These are phyloP conservation scores for Pelusios castaneus DNA, from an alignment of 2,113 vertebrate species.

Conservation along the genomic window DNA sequence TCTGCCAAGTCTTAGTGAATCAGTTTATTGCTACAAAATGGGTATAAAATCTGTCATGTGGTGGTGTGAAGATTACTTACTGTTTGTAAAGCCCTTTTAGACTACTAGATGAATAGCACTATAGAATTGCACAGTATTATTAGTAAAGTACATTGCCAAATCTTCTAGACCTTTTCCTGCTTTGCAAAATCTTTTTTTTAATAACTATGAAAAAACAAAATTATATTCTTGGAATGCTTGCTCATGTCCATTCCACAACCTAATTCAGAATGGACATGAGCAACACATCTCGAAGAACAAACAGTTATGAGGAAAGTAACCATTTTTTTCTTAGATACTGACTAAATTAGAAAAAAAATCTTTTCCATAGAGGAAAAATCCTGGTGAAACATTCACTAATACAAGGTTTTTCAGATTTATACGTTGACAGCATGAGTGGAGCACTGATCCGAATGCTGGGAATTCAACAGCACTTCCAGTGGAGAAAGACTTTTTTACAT, in stretches of 20 bases:
- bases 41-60: constrained; percentile 5
- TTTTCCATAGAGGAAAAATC: not conserved
- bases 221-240: not conserved
- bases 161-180: constrained; percentile 4
- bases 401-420: constrained; percentile 6
- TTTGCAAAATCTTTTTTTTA: constrained; percentile 25
- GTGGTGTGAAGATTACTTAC: not conserved
- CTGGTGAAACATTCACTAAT: not conserved
- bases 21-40: constrained; percentile 16
- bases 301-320: too few species aligned
- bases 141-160: constrained; percentile 13
- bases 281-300: too few species aligned
- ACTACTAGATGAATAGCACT: constrained; percentile 21
- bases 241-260: too few species aligned
- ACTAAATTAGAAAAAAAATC: constrained; percentile 3
- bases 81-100: constrained; percentile 30
- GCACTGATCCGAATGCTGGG: not conserved
- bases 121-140: constrained; percentile 7
- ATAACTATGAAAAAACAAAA: not conserved
- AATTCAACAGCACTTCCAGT: rapidly evolving
- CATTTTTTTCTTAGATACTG: not conserved
- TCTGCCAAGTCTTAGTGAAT: not conserved
- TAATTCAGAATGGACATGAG: too few species aligned
- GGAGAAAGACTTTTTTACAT: not conserved
- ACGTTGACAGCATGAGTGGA: not conserved